Conservation (phyloP, 2,797 vertebrate species). For the Danio jaintianensis region DNA sequence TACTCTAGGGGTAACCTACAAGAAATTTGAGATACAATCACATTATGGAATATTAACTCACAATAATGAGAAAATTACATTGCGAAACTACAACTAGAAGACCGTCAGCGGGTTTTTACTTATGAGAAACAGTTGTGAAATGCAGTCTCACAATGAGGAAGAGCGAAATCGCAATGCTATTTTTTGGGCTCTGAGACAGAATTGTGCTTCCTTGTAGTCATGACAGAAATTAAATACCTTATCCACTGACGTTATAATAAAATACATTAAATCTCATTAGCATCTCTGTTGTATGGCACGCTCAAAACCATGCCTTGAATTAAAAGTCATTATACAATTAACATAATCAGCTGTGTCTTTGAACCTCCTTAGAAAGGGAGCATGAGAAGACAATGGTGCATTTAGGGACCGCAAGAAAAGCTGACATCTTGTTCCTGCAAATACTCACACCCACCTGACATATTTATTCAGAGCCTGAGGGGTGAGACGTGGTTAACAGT, state of each 20-base stretch:
- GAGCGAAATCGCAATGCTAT: neutral
- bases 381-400: constrained; percentile 21
- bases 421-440: constrained; percentile 35
- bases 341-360: constrained; percentile 18
- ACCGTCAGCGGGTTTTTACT: neutral
- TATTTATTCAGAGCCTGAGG: constrained; percentile 44
- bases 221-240: neutral
- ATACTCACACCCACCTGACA: constrained; percentile 44
- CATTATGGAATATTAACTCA: neutral
- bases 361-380: constrained; percentile 5
- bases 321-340: constrained; percentile 43
- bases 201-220: neutral
- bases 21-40: neutral
- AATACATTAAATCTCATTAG: constrained; percentile 26
- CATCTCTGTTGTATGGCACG: neutral
- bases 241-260: neutral
- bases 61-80: neutral
- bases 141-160: neutral
- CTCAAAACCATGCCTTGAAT: constrained; percentile 5
- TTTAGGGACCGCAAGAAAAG: constrained; percentile 20
- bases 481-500: constrained; percentile 1
- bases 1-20: too few species aligned
- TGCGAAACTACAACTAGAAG: neutral
- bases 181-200: neutral
- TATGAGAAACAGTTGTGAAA: neutral